Percentiles rank a stretch among this genome's conserved stretches.
These are phyloP conservation scores for Cyprinodon variegatus DNA, from an alignment of 2,113 vertebrate species.

Conservation along the genomic window DNA sequence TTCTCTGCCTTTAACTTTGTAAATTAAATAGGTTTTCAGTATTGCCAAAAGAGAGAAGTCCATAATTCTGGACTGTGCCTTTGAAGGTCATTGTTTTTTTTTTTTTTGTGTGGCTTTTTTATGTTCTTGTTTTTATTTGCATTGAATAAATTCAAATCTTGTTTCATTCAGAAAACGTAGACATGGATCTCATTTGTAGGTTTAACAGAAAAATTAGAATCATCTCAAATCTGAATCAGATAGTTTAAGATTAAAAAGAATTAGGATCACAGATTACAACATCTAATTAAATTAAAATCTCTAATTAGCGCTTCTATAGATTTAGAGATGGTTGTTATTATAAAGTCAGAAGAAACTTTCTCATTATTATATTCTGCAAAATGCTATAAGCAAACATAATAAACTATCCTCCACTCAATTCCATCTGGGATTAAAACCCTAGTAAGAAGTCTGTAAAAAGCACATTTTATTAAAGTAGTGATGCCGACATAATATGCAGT, in stretches of 20 bases:
- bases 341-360: constrained; percentile 26
- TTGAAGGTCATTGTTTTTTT: background rate
- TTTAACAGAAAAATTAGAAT: background rate
- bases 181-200: background rate
- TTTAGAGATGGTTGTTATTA: constrained; percentile 11
- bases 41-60: background rate
- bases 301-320: background rate
- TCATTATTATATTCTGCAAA: constrained; percentile 2
- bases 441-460: constrained; percentile 41
- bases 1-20: too few species aligned
- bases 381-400: constrained; percentile 41
- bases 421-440: constrained; percentile 43
- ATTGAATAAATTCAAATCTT: too few species aligned
- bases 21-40: background rate
- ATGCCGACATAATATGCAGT: constrained; percentile 43
- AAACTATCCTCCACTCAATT: constrained; percentile 57
- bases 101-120: too few species aligned
- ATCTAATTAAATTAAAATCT: background rate
- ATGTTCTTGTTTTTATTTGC: too few species aligned
- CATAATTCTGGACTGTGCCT: background rate
- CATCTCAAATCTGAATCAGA: background rate
- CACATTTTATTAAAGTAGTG: constrained; percentile 52
- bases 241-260: background rate
- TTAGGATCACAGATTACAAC: background rate
- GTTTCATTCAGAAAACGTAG: too few species aligned